Conservation (phyloP, 37 sponge, comb jelly and placozoan genomes). For the Haliclona indistincta region DNA sequence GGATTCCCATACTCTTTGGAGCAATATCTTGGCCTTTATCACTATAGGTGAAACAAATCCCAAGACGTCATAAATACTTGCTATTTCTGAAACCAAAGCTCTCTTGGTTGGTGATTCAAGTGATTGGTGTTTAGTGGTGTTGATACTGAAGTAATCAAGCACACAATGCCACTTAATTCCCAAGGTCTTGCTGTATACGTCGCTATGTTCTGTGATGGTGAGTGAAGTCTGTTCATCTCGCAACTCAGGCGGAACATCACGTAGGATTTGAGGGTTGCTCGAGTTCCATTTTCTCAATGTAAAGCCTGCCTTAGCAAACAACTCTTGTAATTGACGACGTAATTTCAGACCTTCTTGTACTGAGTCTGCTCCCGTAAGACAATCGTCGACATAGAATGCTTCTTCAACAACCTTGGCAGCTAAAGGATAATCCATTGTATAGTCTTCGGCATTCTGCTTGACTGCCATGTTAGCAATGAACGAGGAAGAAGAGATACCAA, state of each 20-base stretch:
- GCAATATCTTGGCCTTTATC: slow-evolving; percentile 14
- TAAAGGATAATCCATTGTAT: slow-evolving; percentile 2
- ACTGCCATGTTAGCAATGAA: slow-evolving; percentile 16
- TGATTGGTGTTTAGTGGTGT: not conserved
- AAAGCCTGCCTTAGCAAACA: slow-evolving; percentile 14
- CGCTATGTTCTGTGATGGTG: not conserved
- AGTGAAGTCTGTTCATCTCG: too few relatives aligned
- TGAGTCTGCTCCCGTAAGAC: slow-evolving; percentile 12
- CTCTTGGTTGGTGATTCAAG: slow-evolving; percentile 12
- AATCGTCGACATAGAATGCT: slow-evolving; percentile 16
- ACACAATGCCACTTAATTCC: slow-evolving; percentile 25
- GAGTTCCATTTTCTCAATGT: slow-evolving; percentile 11
- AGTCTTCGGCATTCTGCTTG: slow-evolving; percentile 12
- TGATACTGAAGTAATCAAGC: slow-evolving; percentile 16
- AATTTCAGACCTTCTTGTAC: slow-evolving; percentile 1
- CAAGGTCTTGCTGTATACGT: slow-evolving; percentile 12
- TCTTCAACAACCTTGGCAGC: slow-evolving; percentile 3
- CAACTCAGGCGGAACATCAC: too few relatives aligned
- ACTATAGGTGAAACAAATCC: slow-evolving; percentile 13
- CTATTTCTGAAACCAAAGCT: slow-evolving; percentile 25
- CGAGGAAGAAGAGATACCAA: slow-evolving; percentile 26
- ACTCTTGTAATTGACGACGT: not conserved
- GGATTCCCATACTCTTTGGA: slow-evolving; percentile 15
- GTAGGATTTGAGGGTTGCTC: not conserved
- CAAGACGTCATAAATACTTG: slow-evolving; percentile 22